Base-by-base conservation (phyloP, 2,888 invertebrate species). In the Euclidia mi region DNA sequence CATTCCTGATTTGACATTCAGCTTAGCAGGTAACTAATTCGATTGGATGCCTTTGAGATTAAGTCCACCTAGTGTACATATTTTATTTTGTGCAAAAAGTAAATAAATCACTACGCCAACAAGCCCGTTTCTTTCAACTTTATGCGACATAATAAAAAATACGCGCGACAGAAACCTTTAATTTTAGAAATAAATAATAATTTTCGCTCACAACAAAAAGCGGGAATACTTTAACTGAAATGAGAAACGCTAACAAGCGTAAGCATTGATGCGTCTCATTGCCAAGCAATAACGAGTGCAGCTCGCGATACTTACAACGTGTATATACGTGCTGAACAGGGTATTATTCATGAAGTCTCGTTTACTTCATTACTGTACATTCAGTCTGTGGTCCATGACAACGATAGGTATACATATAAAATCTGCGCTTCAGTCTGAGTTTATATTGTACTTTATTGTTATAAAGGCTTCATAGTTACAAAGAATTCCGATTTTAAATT, bases 341-440 rank as follows among this genome's bases (percentile, higher is more conserved):
- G 18, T 38, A 12, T 38, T 18, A 12, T 38, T 29, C 38, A 12
- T 28, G 11, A 45, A 12, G 18, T 40, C 38, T 48, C 40, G 40
- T 40, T 40, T 38, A 48, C 40, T 12, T 48, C 48, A 32, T 48
- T 31, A 40, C 18, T 29, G 31, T 18, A 15, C 29, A 48, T 40
- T 40, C 31, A 40, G 18, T 3, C 18, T 18, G 25, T 12, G 11
- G 20, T 37, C n/a, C n/a, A 40, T 37, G 10, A n/a, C 15, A 37
- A 37, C 1, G 2, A 9, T 4, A 17, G n/a, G n/a, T 18, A 37
- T 10, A 17, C 10, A 37, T 17, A 17, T 1, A 17, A 37, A 14
- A 37, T 17, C 37, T 10, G 18, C 18, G 2, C n/a, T 38, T 7
- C 18, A 12, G 29, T 10, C 18, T n/a, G 11, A 6, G 9, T 32